Percentiles rank a stretch among this genome's conserved stretches.
Conservation (phyloP, 2,888 invertebrate genomes). For the Torymus texanus region DNA sequence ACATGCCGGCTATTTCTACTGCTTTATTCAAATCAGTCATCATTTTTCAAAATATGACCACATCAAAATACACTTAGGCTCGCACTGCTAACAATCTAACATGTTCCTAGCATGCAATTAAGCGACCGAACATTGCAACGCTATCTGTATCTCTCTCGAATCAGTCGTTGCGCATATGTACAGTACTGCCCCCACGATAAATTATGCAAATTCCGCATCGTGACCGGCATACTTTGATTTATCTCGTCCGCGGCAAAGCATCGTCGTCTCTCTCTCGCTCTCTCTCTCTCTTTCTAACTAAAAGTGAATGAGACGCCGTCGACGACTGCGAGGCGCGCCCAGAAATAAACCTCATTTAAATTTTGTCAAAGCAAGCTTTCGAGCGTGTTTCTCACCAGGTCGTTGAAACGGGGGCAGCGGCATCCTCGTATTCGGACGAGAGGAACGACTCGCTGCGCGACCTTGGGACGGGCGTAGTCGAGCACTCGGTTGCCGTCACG, state of each 20-base stretch:
- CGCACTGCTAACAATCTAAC: too few species aligned
- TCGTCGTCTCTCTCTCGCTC: neutral
- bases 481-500: slow-evolving; percentile 83
- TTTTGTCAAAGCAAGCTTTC: slow-evolving; percentile 20
- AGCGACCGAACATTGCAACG: too few species aligned
- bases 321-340: slow-evolving; percentile 21
- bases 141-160: too few species aligned
- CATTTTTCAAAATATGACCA: too few species aligned
- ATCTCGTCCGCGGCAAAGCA: neutral
- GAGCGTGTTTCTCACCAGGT: slow-evolving; percentile 51
- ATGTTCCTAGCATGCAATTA: too few species aligned
- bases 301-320: slow-evolving; percentile 44
- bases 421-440: slow-evolving; percentile 81
- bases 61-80: too few species aligned
- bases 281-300: slow-evolving; percentile 40
- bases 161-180: too few species aligned
- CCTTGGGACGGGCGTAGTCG: slow-evolving; percentile 76
- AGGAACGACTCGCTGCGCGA: slow-evolving; percentile 83
- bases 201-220: neutral
- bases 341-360: slow-evolving; percentile 46
- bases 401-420: slow-evolving; percentile 55
- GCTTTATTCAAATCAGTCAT: too few species aligned
- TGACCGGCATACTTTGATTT: neutral
- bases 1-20: too few species aligned
- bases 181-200: neutral